Evolutionary conservation across 2,888 invertebrate genomes (phyloP), one percentile per base, ranked within the genome.

Genomic region (Microchrysa polita): DNA sequence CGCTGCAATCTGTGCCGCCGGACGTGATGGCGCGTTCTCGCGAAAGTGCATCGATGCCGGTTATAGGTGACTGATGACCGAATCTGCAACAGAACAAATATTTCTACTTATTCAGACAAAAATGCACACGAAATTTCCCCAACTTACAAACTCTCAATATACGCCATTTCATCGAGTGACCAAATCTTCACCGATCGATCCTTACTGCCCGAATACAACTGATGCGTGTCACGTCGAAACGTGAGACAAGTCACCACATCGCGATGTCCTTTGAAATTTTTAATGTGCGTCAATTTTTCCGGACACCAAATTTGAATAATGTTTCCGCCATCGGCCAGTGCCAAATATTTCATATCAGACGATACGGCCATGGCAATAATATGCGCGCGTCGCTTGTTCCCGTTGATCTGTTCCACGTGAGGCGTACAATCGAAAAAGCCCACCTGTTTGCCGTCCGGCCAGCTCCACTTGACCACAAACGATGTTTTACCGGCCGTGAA

Each of bases 151-250:
- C 95, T 95, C 86, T 98, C 98, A 10, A 97, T 93, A 84, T 97
- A 98, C 1, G 94, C 92, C 94, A 97, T 94, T 83, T 98, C 97
- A 86, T 96, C 95, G 72, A 98, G 86, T 77, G 94, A 95, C 98
- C 98, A 99, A 74, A 97, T 92, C 88, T 97, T 96, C 0, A 97
- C 92, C 16, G 92, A 90, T 77, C 92, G 87, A 82, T 94, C 94
- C 82, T 89, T 89, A 75, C 92, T 91, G 2, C 90, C 90, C 0
- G 94, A 92, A 82, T 92, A 98, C 74, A 98, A 86, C 71, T 93
- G 92, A 84, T 96, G 95, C 2, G 93, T 91, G 77, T 92, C 92
- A 82, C 90, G 92, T 79, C 95, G 91, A 84, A 98, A 96, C 14
- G 91, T 91, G 69, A 98, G 82, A 12, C 94, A 94, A 0, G 91